phyloP scores from a whole-genome alignment of 2,797 vertebrate genomes.

The Onychomys torridus region DNA sequence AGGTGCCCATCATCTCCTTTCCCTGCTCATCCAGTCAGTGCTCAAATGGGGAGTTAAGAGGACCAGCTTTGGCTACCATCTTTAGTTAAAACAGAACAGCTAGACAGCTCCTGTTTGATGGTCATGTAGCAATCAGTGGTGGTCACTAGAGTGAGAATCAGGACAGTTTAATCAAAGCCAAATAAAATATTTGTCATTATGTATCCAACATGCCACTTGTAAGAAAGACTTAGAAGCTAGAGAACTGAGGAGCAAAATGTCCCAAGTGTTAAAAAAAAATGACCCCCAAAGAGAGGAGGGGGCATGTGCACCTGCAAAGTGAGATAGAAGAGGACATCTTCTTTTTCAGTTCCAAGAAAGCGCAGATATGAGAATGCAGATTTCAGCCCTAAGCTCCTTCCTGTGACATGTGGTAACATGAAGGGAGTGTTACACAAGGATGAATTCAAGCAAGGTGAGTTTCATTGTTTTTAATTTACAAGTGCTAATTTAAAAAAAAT shows the following conservation, averaged over 20 bases:
- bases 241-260: neutral
- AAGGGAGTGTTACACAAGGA: slow-evolving; percentile 61
- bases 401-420: slow-evolving; percentile 53
- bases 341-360: slow-evolving; percentile 54
- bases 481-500: neutral
- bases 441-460: slow-evolving; percentile 58
- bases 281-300: neutral
- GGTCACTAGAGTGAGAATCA: neutral
- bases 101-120: neutral
- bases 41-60: neutral
- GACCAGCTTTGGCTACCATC: neutral
- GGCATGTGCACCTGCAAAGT: neutral
- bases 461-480: neutral
- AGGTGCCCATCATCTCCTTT: neutral
- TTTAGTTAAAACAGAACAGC: neutral
- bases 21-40: neutral
- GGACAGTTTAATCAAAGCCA: neutral
- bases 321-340: neutral
- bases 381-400: slow-evolving; percentile 27
- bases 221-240: slow-evolving; percentile 10
- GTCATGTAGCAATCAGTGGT: neutral
- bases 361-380: rapidly evolving
- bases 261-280: neutral
- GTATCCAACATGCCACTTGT: neutral
- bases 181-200: neutral